These are phyloP conservation scores for Tinea pellionella DNA, from an alignment of 2,888 invertebrate species.

Conservation along the genomic window DNA sequence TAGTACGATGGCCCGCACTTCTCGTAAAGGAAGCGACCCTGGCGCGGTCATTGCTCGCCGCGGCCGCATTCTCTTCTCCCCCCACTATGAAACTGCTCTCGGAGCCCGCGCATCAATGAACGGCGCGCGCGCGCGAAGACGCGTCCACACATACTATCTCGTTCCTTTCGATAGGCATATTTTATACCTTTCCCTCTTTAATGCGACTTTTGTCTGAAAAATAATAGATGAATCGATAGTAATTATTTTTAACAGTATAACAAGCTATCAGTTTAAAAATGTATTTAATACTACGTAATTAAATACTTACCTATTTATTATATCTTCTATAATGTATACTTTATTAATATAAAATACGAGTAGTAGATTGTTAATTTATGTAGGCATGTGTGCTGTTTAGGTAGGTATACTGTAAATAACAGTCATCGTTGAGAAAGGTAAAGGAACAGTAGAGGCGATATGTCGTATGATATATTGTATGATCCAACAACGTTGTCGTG, in stretches of 20 bases:
- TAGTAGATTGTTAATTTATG: not conserved
- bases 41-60: conserved; percentile 69
- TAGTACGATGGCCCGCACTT: conserved; percentile 65
- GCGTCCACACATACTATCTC: conserved; percentile 43
- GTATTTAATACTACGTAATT: too few relatives aligned
- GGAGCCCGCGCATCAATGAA: conserved; percentile 65
- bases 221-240: not conserved
- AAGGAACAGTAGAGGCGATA: not conserved
- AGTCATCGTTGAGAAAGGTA: not conserved
- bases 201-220: not conserved
- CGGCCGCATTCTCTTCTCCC: conserved; percentile 47
- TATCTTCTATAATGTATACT: too few relatives aligned
- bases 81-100: not conserved
- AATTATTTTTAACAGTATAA: not conserved
- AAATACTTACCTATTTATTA: too few relatives aligned
- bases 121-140: conserved; percentile 54
- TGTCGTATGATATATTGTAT: not conserved
- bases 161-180: conserved; percentile 26
- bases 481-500: not conserved
- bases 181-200: not conserved
- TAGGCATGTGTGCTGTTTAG: not conserved
- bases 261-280: too few relatives aligned
- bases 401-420: not conserved
- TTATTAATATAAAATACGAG: not conserved
- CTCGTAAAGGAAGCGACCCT: conserved; percentile 70